These are phyloP conservation scores for Acronicta psi DNA, from an alignment of 2,888 invertebrate genomes.

Conservation along the genomic window DNA sequence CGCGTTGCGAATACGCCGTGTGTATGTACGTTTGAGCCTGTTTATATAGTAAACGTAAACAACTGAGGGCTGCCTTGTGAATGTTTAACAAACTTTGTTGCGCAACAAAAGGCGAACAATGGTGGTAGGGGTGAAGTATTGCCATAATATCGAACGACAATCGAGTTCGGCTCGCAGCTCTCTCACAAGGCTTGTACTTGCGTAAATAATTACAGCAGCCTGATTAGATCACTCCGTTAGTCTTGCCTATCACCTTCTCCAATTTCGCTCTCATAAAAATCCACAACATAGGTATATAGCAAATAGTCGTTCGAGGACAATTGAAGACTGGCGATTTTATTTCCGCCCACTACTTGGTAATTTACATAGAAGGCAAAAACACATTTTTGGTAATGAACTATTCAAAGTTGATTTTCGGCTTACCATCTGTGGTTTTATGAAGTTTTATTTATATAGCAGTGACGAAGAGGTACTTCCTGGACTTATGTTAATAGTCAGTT, in stretches of 20 bases:
- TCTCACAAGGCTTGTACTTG: slow-evolving; percentile 55
- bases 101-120: slow-evolving; percentile 83
- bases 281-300: not conserved
- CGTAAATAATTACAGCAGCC: slow-evolving; percentile 57
- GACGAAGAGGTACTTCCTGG: slow-evolving; percentile 45
- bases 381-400: slow-evolving; percentile 28
- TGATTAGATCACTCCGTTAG: slow-evolving; percentile 51
- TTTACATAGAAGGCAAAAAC: slow-evolving; percentile 12
- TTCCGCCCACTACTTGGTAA: slow-evolving; percentile 31
- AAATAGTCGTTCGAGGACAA: too few species aligned
- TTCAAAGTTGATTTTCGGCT: slow-evolving; percentile 30
- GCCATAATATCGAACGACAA: slow-evolving; percentile 80
- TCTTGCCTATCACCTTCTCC: slow-evolving; percentile 9
- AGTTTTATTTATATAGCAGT: slow-evolving; percentile 32
- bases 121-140: slow-evolving; percentile 74
- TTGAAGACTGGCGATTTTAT: not conserved
- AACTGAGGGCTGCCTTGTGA: slow-evolving; percentile 71
- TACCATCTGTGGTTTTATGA: slow-evolving; percentile 21
- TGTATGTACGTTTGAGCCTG: slow-evolving; percentile 57
- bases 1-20: slow-evolving; percentile 18
- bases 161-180: slow-evolving; percentile 56
- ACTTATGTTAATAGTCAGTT: slow-evolving; percentile 6
- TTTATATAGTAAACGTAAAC: slow-evolving; percentile 79
- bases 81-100: slow-evolving; percentile 84
- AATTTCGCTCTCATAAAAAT: not conserved